Conservation (phyloP, 2,113 vertebrate genomes). For the Hydropotes inermis region DNA sequence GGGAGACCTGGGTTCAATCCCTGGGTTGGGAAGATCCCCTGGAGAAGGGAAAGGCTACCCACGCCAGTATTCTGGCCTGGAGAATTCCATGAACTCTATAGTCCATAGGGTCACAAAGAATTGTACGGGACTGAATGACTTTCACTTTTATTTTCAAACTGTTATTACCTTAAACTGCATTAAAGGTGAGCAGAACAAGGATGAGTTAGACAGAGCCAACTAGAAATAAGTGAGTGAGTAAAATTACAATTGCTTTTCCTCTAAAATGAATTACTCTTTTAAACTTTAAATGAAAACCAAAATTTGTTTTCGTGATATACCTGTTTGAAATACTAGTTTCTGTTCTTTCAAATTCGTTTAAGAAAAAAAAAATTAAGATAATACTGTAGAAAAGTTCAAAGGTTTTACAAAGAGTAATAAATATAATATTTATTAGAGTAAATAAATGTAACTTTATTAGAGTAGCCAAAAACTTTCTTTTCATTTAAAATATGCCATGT, state of each 20-base stretch:
- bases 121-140: rapidly evolving
- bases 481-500: conserved; percentile 4
- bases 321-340: not conserved
- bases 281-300: not conserved
- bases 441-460: not conserved
- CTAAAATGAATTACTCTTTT: not conserved
- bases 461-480: not conserved
- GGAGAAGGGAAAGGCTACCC: not conserved
- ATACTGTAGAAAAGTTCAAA: not conserved
- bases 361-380: not conserved
- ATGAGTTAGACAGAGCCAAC: not conserved
- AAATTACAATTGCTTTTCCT: not conserved
- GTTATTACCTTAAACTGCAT: not conserved
- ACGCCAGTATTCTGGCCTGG: not conserved
- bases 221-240: not conserved
- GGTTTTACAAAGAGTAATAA: not conserved
- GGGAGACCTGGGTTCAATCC: not conserved
- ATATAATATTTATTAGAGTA: not conserved
- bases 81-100: not conserved
- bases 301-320: not conserved
- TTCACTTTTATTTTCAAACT: not conserved
- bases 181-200: not conserved
- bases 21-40: not conserved
- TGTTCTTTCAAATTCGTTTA: rapidly evolving
- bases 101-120: not conserved